Evolutionary conservation across 35 echinoderm and acorn worm species (phyloP).

Genomic region (Heliocidaris tuberculata): DNA sequence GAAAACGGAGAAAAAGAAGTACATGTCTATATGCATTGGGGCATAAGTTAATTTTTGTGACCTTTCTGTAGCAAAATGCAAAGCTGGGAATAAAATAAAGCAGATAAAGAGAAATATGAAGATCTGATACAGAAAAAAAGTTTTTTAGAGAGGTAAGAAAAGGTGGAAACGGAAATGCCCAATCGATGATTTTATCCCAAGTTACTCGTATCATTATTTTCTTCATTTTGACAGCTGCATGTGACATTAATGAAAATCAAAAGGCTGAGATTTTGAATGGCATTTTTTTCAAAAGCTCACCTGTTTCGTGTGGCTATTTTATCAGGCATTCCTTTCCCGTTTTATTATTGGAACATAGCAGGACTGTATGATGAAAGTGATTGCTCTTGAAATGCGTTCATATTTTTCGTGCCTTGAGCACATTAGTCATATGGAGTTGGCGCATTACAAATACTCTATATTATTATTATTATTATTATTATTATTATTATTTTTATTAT

Average conservation of each 20-base stretch:
- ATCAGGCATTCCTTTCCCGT: too few relatives aligned
- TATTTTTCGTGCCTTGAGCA: too few relatives aligned
- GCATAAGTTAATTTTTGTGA: neutral
- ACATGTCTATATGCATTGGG: neutral
- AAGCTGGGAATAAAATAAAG: neutral
- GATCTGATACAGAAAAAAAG: neutral
- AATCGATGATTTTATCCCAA: neutral
- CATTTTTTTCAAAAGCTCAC: too few relatives aligned
- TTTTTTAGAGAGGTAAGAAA: neutral
- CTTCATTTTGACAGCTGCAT: neutral
- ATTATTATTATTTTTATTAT: too few relatives aligned
- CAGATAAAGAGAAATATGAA: neutral
- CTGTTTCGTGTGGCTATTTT: too few relatives aligned
- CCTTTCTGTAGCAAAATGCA: neutral
- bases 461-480: too few relatives aligned
- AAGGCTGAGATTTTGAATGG: too few relatives aligned
- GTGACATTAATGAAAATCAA: neutral
- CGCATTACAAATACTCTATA: too few relatives aligned
- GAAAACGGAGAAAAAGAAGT: neutral
- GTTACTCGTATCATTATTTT: neutral
- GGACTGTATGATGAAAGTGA: too few relatives aligned
- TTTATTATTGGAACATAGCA: too few relatives aligned
- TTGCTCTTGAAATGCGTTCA: too few relatives aligned
- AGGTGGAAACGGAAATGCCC: neutral
- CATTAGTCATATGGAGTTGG: too few relatives aligned